phyloP scores from a whole-genome alignment of 2,113 vertebrate species.

The Daboia siamensis region DNA sequence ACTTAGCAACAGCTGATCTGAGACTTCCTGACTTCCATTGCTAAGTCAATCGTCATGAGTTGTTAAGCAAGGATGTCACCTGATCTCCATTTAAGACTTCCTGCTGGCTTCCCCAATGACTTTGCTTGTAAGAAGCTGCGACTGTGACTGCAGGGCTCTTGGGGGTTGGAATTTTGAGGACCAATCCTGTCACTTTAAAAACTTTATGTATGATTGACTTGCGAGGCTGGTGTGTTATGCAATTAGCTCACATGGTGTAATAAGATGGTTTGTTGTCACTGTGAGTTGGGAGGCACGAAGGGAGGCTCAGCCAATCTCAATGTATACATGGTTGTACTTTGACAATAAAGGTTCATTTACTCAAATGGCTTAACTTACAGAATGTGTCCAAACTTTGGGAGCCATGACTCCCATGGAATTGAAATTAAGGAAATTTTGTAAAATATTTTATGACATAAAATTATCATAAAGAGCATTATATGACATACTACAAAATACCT shows the following conservation, averaged over 20 bases:
- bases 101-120: background rate
- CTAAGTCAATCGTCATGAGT: background rate
- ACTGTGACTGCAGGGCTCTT: background rate
- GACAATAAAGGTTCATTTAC: too few relatives aligned
- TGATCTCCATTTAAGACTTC: background rate
- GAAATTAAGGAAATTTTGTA: background rate
- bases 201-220: too few relatives aligned
- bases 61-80: background rate
- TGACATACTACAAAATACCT: background rate
- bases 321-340: too few relatives aligned
- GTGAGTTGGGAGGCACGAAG: too few relatives aligned
- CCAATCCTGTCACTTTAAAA: background rate
- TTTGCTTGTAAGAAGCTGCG: background rate
- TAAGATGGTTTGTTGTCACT: too few relatives aligned
- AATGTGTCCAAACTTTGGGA: background rate
- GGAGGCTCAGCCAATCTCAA: too few relatives aligned
- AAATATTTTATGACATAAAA: background rate
- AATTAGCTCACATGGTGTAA: too few relatives aligned
- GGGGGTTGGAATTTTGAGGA: background rate
- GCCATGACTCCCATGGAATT: background rate
- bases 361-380: background rate
- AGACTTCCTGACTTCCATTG: background rate
- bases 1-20: background rate
- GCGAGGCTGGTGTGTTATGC: too few relatives aligned
- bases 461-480: background rate